Conservation (phyloP, 2,113 vertebrate species). For the Merops nubicus region DNA sequence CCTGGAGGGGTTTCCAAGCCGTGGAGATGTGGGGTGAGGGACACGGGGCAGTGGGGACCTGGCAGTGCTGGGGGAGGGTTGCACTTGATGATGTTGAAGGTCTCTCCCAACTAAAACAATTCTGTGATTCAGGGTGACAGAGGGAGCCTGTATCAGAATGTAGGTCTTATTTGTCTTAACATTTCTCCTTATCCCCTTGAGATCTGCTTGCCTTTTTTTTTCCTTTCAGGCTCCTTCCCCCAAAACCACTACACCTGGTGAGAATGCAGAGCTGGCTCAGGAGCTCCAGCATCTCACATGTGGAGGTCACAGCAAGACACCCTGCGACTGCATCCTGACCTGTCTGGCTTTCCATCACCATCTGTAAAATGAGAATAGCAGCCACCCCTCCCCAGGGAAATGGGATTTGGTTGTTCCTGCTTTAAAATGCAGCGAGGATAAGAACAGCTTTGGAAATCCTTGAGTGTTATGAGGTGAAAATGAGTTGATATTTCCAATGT, state of each 20-base stretch:
- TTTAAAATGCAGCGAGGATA: not conserved
- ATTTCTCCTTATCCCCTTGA: not conserved
- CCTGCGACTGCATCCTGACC: not conserved
- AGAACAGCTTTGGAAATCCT: not conserved
- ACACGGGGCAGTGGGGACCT: no score
- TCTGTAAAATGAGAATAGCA: not conserved
- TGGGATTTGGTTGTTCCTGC: not conserved
- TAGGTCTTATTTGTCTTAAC: not conserved
- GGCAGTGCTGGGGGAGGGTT: no score
- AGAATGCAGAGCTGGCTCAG: not conserved
- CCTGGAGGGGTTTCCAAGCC: no score
- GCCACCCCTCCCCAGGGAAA: not conserved
- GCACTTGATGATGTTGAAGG: no score
- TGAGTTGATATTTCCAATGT: not conserved
- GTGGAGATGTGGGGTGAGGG: no score
- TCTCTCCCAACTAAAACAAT: no score
- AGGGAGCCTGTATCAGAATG: not conserved
- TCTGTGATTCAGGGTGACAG: not conserved
- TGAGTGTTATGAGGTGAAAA: not conserved
- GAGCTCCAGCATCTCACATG: not conserved
- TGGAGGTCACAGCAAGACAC: not conserved
- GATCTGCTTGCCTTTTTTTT: not conserved
- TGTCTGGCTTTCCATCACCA: not conserved
- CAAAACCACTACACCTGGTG: rapidly evolving
- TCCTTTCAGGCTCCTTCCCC: not conserved